Percentiles rank a stretch among this genome's conserved stretches.
Evolutionary conservation across 1,140 invertebrate genomes (phyloP).

Genomic region (Drosophila leontia): DNA sequence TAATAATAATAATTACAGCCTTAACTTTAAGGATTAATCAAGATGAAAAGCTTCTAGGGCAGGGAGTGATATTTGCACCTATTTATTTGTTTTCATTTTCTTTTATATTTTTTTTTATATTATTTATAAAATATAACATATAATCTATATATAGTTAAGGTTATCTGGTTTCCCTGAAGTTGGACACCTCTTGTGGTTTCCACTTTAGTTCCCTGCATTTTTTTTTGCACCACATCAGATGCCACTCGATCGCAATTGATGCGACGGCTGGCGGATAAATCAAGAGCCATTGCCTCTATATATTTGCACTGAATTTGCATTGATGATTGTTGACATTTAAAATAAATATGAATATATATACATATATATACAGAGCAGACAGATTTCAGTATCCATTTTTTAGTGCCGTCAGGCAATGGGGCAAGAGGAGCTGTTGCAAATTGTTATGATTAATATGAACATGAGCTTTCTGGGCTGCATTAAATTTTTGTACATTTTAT

Average conservation of each 20-base stretch:
- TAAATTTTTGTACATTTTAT: constrained; percentile 73
- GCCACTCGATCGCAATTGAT: constrained; percentile 50
- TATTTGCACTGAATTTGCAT: constrained; percentile 71
- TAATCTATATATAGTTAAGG: too few species aligned
- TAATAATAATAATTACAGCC: neutral
- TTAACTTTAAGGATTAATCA: neutral
- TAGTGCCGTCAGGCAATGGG: constrained; percentile 34
- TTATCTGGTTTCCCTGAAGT: neutral
- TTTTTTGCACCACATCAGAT: constrained; percentile 9
- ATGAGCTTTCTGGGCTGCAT: constrained; percentile 43
- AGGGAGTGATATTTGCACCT: neutral
- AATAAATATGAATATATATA: constrained; percentile 69
- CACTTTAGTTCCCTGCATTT: constrained; percentile 13
- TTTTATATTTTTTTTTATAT: neutral
- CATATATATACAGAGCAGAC: constrained; percentile 22
- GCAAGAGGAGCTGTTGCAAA: constrained; percentile 17
- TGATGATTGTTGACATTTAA: constrained; percentile 82
- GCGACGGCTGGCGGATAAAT: constrained; percentile 46
- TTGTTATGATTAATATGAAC: constrained; percentile 70
- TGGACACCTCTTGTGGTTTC: constrained; percentile 22
- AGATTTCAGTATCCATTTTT: constrained; percentile 32
- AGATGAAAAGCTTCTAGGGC: neutral
- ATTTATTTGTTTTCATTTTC: too few species aligned
- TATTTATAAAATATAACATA: neutral
- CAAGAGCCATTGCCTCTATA: constrained; percentile 27